Conservation (phyloP, 2,888 invertebrate genomes). For the Cryptops parisi region DNA sequence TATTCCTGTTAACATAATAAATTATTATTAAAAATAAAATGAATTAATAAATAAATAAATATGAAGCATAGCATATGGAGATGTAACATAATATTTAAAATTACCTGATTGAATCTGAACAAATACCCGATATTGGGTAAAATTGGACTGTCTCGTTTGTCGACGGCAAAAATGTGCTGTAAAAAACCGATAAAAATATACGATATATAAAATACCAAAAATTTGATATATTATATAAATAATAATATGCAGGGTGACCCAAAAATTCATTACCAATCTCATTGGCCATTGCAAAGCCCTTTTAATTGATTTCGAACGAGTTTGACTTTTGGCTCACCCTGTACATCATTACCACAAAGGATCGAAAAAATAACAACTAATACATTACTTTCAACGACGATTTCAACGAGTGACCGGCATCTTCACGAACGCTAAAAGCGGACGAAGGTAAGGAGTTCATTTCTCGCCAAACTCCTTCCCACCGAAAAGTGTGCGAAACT, state of each 20-base stretch:
- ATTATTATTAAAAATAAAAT: not conserved
- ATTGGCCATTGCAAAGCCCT: too few species aligned
- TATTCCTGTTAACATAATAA: conserved; percentile 68
- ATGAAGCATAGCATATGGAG: too few species aligned
- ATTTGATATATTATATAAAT: too few species aligned
- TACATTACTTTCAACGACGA: conserved; percentile 47
- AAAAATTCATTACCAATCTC: too few species aligned
- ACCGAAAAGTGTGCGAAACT: conserved; percentile 68
- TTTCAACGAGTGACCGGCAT: conserved; percentile 77
- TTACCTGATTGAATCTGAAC: conserved; percentile 38
- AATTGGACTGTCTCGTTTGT: conserved; percentile 61
- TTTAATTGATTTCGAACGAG: too few species aligned
- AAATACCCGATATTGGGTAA: conserved; percentile 62
- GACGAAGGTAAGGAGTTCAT: conserved; percentile 53
- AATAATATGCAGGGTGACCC: too few species aligned
- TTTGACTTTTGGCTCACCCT: too few species aligned
- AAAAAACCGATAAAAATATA: too few species aligned
- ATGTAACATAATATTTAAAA: not conserved
- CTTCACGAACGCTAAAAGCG: conserved; percentile 72
- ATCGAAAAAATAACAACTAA: too few species aligned
- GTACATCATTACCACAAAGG: too few species aligned
- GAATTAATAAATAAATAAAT: not conserved
- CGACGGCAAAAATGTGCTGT: conserved; percentile 61
- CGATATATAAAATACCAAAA: too few species aligned
- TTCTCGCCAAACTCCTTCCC: conserved; percentile 74